phyloP scores from a whole-genome alignment of 2,888 invertebrate species.

The Xylocampa areola region DNA sequence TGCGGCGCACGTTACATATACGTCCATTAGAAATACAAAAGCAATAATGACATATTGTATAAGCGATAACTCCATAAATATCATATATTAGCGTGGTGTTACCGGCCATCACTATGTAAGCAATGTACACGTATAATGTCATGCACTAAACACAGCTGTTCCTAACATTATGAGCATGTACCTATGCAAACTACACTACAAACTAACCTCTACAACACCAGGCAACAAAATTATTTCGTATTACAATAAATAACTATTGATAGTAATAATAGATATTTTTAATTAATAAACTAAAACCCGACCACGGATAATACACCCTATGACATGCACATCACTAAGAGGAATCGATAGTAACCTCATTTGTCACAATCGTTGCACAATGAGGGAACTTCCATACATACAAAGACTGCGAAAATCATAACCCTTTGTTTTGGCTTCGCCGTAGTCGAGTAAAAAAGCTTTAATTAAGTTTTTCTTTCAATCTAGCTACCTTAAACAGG shows the following conservation, averaged over 20 bases:
- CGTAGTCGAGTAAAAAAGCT: slow-evolving; percentile 51
- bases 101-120: slow-evolving; percentile 51
- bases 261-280: slow-evolving; percentile 68
- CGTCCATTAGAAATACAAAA: slow-evolving; percentile 64
- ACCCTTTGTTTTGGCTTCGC: slow-evolving; percentile 36
- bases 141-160: slow-evolving; percentile 79
- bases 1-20: slow-evolving; percentile 59
- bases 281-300: slow-evolving; percentile 61
- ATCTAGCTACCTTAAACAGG: slow-evolving; percentile 85
- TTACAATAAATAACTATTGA: slow-evolving; percentile 85
- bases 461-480: slow-evolving; percentile 63
- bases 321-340: slow-evolving; percentile 34
- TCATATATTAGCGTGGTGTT: slow-evolving; percentile 50
- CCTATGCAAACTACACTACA: slow-evolving; percentile 62
- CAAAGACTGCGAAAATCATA: slow-evolving; percentile 34
- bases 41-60: slow-evolving; percentile 61
- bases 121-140: slow-evolving; percentile 66
- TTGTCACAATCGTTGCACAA: slow-evolving; percentile 17
- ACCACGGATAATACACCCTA: slow-evolving; percentile 42
- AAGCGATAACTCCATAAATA: slow-evolving; percentile 54
- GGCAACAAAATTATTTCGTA: slow-evolving; percentile 81
- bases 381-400: slow-evolving; percentile 32
- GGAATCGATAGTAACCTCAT: slow-evolving; percentile 16
- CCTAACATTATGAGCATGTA: slow-evolving; percentile 80
- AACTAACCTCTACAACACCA: slow-evolving; percentile 78